phyloP scores from a whole-genome alignment of 2,797 vertebrate species.

The Labeo calbasu region DNA sequence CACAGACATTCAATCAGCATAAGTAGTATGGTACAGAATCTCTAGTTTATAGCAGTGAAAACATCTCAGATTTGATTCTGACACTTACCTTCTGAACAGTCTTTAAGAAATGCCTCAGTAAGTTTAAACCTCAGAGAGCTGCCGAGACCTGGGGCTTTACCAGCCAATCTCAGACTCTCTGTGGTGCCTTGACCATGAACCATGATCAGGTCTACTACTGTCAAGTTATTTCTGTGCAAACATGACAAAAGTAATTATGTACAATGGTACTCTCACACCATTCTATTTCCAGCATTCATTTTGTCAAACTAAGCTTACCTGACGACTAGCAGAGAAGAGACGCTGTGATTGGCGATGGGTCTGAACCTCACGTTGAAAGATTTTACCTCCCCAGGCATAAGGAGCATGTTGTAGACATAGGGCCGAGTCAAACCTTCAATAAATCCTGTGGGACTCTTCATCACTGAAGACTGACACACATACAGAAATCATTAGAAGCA shows the following conservation, averaged over 20 bases:
- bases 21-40: not conserved
- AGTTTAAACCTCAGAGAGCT: slow-evolving; percentile 97
- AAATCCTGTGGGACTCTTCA: slow-evolving; percentile 83
- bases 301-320: slow-evolving; percentile 75
- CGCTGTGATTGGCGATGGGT: slow-evolving; percentile 89
- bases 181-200: slow-evolving; percentile 92
- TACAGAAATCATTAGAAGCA: slow-evolving; percentile 2
- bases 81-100: slow-evolving; percentile 94
- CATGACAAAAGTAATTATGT: slow-evolving; percentile 42
- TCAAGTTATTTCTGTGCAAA: slow-evolving; percentile 92
- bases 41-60: not conserved
- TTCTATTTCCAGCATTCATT: not conserved
- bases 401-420: slow-evolving; percentile 87
- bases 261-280: not conserved
- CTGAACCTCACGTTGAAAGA: slow-evolving; percentile 90
- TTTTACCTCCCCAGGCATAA: slow-evolving; percentile 91
- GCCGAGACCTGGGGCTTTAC: slow-evolving; percentile 89
- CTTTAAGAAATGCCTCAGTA: slow-evolving; percentile 92
- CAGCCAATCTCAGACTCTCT: slow-evolving; percentile 90
- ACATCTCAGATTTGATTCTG: not conserved
- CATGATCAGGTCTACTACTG: slow-evolving; percentile 89
- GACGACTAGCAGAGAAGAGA: slow-evolving; percentile 91
- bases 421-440: slow-evolving; percentile 83
- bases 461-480: slow-evolving; percentile 80
- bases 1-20: not conserved